Evolutionary conservation across 2,797 vertebrate genomes (phyloP), one percentile per base, ranked within the genome.

Genomic region (Neoniphon sammara): DNA sequence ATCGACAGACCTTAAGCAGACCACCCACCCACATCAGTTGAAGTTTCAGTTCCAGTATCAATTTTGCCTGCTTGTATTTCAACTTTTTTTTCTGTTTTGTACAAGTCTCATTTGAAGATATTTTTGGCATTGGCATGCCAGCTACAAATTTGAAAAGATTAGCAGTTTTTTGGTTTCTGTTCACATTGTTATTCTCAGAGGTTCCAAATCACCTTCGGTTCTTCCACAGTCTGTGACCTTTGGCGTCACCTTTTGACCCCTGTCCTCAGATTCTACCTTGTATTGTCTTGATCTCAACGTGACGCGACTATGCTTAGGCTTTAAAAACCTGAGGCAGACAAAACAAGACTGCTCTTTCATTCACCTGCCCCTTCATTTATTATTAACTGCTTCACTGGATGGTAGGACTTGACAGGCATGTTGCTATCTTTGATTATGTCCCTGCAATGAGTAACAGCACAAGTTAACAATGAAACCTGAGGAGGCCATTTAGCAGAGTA

Each of bases 391-490:
- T 70, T 64, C 63, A n/a, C 56, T 68, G 60, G 69, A 59, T 14
- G 11, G 30, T 65, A 60, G 55, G 39, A 15, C 54, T 55, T 58
- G 70, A 59, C 39, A 46, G 46, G 30, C 58, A n/a, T 21, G 31
- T 62, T 55, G 30, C 30, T 8, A 62, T 78, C 61, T 82, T 81
- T 80, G 56, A 81, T 82, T 77, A 20, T 70, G 25, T 59, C 74
- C 49, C 55, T 63, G 56, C 64, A 88, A 90, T 90, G 75, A 88
- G 78, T 88, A 91, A 89, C 80, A 10, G 44, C 66, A 78, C 61
- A 31, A 68, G 88, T 93, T 91, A 92, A 84, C 80, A 78, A 75
- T 88, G 75, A 89, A 92, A 87, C 85, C 78, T 31, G 73, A 82
- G 87, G 59, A 85, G 81, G 62, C 71, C 52, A 61, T 84, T 84